Conservation (phyloP, 1,140 invertebrate genomes). For the Octopus bimaculoides region DNA sequence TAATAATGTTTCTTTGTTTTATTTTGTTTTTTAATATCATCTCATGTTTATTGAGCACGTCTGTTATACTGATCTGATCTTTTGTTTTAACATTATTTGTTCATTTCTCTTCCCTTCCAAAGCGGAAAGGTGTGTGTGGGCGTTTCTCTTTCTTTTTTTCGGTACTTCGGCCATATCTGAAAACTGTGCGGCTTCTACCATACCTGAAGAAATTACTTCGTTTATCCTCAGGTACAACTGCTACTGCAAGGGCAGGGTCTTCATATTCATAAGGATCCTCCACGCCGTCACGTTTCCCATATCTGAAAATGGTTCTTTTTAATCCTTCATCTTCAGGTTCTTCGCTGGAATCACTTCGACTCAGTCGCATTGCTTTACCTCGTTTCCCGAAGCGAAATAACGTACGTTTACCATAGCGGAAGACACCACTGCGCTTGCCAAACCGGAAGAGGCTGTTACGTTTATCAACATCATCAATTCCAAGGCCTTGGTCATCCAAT, state of each 20-base stretch:
- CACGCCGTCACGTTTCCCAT: conserved; percentile 17
- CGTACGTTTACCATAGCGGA: conserved; percentile 32
- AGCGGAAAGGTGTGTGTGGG: conserved; percentile 28
- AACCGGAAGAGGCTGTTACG: conserved; percentile 30
- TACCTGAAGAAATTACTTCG: conserved; percentile 23
- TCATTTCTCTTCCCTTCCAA: conserved; percentile 26
- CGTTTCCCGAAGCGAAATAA: conserved; percentile 29
- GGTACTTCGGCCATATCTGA: conserved; percentile 12
- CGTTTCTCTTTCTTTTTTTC: conserved; percentile 15
- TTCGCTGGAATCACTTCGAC: conserved; percentile 8
- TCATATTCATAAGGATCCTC: conserved; percentile 9
- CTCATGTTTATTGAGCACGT: too few relatives aligned
- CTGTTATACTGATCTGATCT: too few relatives aligned
- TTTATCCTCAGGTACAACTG: neutral
- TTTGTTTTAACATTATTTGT: neutral
- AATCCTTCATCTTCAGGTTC: conserved; percentile 17
- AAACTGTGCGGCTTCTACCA: conserved; percentile 15
- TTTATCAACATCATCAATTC: conserved; percentile 25
- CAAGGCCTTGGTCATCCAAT: neutral
- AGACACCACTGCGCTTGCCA: conserved; percentile 28
- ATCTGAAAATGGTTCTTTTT: conserved; percentile 25
- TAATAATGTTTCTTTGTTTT: too few relatives aligned
- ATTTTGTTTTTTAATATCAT: too few relatives aligned
- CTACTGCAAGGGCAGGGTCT: neutral
- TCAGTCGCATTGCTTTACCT: neutral